These are phyloP conservation scores for Lithobius niger DNA, from an alignment of 1,140 invertebrate genomes.

Conservation along the genomic window DNA sequence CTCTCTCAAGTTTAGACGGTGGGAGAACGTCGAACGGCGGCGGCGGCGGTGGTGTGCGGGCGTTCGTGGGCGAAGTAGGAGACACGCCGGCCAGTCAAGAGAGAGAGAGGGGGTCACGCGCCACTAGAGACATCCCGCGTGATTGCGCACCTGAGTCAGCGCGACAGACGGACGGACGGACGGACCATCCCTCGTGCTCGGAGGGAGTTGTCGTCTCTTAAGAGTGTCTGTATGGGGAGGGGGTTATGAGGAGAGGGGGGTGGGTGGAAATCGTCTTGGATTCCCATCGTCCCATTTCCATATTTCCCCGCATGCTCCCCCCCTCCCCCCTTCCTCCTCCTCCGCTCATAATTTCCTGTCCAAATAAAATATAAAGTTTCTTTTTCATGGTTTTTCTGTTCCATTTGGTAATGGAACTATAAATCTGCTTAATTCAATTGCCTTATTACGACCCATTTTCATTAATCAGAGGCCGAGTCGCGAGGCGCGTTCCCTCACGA, in stretches of 20 bases:
- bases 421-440: conserved; percentile 11
- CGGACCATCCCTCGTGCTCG: background rate
- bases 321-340: background rate
- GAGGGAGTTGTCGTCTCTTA: background rate
- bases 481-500: background rate
- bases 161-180: too few relatives aligned
- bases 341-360: background rate
- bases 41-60: too few relatives aligned
- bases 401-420: conserved; percentile 10
- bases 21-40: too few relatives aligned
- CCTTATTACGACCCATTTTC: conserved; percentile 7
- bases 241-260: background rate
- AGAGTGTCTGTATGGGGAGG: background rate
- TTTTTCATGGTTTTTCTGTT: conserved; percentile 2
- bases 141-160: too few relatives aligned
- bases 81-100: too few relatives aligned
- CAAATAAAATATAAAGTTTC: background rate
- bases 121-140: too few relatives aligned
- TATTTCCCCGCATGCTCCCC: background rate
- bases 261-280: background rate
- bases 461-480: conserved; percentile 4
- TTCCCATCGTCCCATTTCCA: background rate
- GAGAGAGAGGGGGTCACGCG: too few relatives aligned
- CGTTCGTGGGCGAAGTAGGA: too few relatives aligned
- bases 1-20: too few relatives aligned